phyloP scores from a whole-genome alignment of 2,888 invertebrate species.

The Lasioglossum villosulum region DNA sequence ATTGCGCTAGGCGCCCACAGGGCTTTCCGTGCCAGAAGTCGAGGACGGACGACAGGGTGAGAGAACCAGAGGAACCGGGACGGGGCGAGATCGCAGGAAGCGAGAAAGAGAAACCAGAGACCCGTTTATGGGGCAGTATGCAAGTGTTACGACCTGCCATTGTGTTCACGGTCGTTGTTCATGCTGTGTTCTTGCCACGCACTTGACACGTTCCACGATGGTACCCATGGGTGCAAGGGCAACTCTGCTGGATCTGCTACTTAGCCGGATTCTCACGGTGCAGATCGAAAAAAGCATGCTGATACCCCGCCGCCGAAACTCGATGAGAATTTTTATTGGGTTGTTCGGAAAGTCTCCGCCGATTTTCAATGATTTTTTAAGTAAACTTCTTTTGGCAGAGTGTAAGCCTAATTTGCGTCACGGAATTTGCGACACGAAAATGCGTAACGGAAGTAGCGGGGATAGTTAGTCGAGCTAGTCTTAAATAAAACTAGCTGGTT shows the following conservation, averaged over 20 bases:
- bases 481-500: no score
- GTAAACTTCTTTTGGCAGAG: no score
- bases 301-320: not conserved
- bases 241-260: conserved; percentile 33
- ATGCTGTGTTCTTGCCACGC: conserved; percentile 67
- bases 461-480: no score
- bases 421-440: no score
- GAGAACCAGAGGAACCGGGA: not conserved
- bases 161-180: conserved; percentile 75
- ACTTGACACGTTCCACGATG: conserved; percentile 76
- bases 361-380: no score
- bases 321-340: not conserved
- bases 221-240: conserved; percentile 76
- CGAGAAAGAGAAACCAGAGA: conserved; percentile 41
- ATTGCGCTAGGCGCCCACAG: conserved; percentile 79
- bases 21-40: conserved; percentile 80
- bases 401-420: no score
- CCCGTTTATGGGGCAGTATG: conserved; percentile 59
- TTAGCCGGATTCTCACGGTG: conserved; percentile 61
- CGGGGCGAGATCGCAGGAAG: conserved; percentile 19
- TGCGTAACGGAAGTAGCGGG: no score
- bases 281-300: conserved; percentile 23
- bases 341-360: no score
- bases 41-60: conserved; percentile 55
- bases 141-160: conserved; percentile 78